Base-by-base conservation (phyloP, 2,797 vertebrate genomes). In the Rhinella marina region DNA sequence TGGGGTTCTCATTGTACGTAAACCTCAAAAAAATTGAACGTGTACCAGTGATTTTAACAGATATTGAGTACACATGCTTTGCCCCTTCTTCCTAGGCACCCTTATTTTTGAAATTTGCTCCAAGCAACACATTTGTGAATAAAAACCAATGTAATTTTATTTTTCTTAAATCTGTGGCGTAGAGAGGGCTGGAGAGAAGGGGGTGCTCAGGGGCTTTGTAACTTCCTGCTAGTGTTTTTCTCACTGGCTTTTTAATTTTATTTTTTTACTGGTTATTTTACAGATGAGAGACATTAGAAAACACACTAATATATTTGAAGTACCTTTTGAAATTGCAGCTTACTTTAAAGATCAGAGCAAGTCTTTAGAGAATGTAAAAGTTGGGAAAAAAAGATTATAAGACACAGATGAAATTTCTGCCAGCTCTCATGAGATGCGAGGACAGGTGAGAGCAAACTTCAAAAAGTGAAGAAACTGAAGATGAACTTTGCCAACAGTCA, bases 331-430 rank as follows among this genome's bases (percentile, higher is more conserved):
- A 78, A 83, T 29, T 83, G 59, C 25, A 88, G 81, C 59, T 82
- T 70, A 66, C 87, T 84, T 88, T 88, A 64, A 79, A 88, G 82
- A 78, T 79, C 54, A 84, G 61, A 87, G 50, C 54, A 50, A 88
- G 41, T 54, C 75, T 84, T 84, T 70, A 32, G 82, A 83, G 87
- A 88, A 52, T 23, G 62, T 72, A 88, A 79, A 68, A 17, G 29
- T 59, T 14, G 17, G 61, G 57, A 72, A 57, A 66, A 68, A 77
- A 77, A 25, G 75, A 77, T 77, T 54, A 77, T 27, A 77, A 54
- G 50, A 25, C 54, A 25, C 12, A 25, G 75, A 77, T 52, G 50
- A 77, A 52, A n/a, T 54, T 77, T 25, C n/a, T 48, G 19, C 17
- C 32, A 21, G 19, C 41, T 73, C 72, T 73, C 72, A 21, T 73